phyloP scores from a whole-genome alignment of 2,888 invertebrate species.

The Buathra laborator region DNA sequence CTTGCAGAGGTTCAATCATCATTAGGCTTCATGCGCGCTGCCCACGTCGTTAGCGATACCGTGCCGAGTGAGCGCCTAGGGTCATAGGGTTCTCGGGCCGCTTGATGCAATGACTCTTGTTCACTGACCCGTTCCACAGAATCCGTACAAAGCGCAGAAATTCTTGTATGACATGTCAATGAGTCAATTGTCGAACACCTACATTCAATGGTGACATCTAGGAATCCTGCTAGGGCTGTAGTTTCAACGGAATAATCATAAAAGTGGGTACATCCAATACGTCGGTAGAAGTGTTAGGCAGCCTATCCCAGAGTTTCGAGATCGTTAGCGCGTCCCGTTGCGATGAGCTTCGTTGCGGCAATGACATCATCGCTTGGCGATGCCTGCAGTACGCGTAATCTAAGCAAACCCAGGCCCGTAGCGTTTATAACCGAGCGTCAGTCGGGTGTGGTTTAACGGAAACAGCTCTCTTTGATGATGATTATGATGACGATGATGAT shows the following conservation, averaged over 20 bases:
- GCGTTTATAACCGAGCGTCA: constrained; percentile 59
- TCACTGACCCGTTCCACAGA: constrained; percentile 37
- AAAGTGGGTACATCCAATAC: neutral
- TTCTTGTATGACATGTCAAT: constrained; percentile 19
- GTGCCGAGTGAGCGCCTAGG: constrained; percentile 13
- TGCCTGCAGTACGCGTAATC: constrained; percentile 54
- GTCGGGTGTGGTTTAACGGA: constrained; percentile 61
- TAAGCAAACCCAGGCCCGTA: constrained; percentile 54
- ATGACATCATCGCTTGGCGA: constrained; percentile 61
- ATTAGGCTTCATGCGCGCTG: constrained; percentile 55
- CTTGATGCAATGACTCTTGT: constrained; percentile 24
- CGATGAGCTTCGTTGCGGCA: constrained; percentile 35
- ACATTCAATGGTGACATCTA: constrained; percentile 18
- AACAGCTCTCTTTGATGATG: constrained; percentile 57
- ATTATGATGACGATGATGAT: constrained; percentile 34
- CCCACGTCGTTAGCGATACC: constrained; percentile 60
- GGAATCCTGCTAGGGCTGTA: neutral
- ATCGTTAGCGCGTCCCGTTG: neutral
- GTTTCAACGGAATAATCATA: neutral
- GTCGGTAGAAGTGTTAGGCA: constrained; percentile 21
- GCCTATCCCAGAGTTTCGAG: constrained; percentile 29
- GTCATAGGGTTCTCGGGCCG: constrained; percentile 35
- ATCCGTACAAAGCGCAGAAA: constrained; percentile 41
- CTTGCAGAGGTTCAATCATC: constrained; percentile 48
- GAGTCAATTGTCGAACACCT: constrained; percentile 51